Conservation (phyloP, 2,888 invertebrate species). For the Caenorhabditis virilis region DNA sequence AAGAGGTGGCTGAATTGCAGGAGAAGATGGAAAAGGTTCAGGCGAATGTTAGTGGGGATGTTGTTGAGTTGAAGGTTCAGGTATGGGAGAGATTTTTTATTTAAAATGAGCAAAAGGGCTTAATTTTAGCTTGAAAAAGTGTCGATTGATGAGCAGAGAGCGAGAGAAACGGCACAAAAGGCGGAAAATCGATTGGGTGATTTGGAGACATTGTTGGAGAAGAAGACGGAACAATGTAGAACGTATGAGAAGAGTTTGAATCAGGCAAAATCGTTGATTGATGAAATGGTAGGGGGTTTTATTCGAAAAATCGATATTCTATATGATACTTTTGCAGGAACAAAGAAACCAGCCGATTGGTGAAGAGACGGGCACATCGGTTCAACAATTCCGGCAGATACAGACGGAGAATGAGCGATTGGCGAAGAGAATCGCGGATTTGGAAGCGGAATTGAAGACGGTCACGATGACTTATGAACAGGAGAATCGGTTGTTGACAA, state of each 20-base stretch:
- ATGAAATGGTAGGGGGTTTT: conserved; percentile 12
- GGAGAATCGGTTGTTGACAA: conserved; percentile 47
- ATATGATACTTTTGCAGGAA: conserved; percentile 26
- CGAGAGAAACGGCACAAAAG: conserved; percentile 12
- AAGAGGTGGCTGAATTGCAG: not conserved
- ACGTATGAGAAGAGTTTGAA: conserved; percentile 2
- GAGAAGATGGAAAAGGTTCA: not conserved
- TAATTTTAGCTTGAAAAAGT: conserved; percentile 1
- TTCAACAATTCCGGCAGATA: conserved; percentile 29
- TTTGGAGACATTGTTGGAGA: conserved; percentile 6
- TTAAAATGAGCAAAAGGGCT: not conserved
- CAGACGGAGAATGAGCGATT: conserved; percentile 30
- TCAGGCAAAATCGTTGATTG: conserved; percentile 19
- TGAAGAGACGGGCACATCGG: conserved; percentile 21
- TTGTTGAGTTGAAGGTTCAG: conserved; percentile 24
- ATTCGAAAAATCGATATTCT: not conserved
- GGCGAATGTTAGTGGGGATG: conserved; percentile 11
- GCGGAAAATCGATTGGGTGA: conserved; percentile 9
- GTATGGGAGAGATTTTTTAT: not conserved
- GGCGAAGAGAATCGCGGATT: conserved; percentile 5
- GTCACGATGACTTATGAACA: conserved; percentile 37
- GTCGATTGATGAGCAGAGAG: conserved; percentile 8
- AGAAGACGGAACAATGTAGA: conserved; percentile 7
- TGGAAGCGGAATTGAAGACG: conserved; percentile 28
- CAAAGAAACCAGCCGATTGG: conserved; percentile 9